A percentile compares a stretch with the other conserved stretches of the same genome.
Evolutionary conservation across 1,140 invertebrate species (phyloP).

Genomic region (Cataglyphis hispanica): DNA sequence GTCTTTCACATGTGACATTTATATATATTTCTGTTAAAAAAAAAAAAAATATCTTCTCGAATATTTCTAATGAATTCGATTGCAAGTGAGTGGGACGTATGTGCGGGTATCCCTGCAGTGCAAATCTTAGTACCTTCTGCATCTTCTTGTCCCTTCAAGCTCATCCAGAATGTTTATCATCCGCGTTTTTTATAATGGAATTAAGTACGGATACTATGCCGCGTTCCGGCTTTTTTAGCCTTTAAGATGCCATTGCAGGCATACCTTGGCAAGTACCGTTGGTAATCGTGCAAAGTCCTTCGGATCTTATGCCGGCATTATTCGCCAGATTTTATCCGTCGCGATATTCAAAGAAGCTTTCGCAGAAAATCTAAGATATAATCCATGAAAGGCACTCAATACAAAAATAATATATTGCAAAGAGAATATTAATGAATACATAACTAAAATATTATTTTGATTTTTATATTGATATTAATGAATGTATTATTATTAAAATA

Average conservation of each 20-base stretch:
- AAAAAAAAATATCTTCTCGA: constrained; percentile 8
- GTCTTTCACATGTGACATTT: neutral
- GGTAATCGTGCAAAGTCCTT: constrained; percentile 38
- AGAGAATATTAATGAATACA: neutral
- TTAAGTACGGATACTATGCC: constrained; percentile 41
- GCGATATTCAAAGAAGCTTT: neutral
- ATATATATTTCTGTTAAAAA: neutral
- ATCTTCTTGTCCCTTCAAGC: neutral
- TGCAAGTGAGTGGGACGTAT: constrained; percentile 1
- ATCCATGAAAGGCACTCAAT: neutral
- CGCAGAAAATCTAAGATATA: constrained; percentile 4
- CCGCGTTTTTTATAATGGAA: constrained; percentile 26
- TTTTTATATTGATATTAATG: neutral
- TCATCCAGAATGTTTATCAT: constrained; percentile 50
- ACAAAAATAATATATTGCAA: neutral
- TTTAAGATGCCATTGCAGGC: constrained; percentile 45
- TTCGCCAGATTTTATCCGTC: constrained; percentile 35
- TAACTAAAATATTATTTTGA: neutral
- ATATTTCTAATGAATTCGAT: constrained; percentile 35
- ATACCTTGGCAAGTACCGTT: constrained; percentile 37
- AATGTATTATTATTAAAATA: neutral
- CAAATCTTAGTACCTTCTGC: constrained; percentile 21
- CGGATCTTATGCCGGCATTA: constrained; percentile 6
- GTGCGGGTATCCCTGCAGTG: neutral
- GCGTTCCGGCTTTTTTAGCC: constrained; percentile 34